These are phyloP conservation scores for Indicator maculatus DNA, from an alignment of 2,113 vertebrate genomes.

Conservation along the genomic window DNA sequence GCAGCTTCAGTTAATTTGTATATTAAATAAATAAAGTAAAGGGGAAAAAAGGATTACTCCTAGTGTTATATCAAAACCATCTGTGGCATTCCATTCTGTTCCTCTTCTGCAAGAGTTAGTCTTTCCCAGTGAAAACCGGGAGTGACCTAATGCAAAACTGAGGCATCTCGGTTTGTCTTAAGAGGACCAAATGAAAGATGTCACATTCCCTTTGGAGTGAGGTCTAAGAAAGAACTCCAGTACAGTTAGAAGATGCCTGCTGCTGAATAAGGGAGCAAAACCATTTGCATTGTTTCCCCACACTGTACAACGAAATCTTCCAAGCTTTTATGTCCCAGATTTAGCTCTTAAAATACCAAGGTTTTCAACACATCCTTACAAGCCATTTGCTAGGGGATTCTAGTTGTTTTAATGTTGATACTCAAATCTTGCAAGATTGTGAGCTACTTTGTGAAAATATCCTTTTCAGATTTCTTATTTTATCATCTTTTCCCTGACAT, in stretches of 20 bases:
- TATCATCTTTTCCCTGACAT: neutral
- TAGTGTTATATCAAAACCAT: neutral
- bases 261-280: neutral
- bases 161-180: neutral
- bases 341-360: neutral
- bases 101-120: neutral
- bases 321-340: neutral
- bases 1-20: neutral
- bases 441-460: neutral
- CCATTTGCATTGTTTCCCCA: neutral
- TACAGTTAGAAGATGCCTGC: neutral
- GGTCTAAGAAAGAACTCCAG: neutral
- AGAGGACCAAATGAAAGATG: neutral
- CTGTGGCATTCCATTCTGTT: neutral
- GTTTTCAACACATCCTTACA: neutral
- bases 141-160: neutral
- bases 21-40: neutral
- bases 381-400: neutral
- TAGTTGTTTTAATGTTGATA: conserved; percentile 20
- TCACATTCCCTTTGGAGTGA: neutral
- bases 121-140: neutral
- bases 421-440: neutral
- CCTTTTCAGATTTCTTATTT: neutral
- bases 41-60: neutral
- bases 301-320: neutral